Percentiles rank a stretch among this genome's conserved stretches.
These are phyloP conservation scores for Intellagama lesueurii DNA, from an alignment of 2,797 vertebrate species.

Conservation along the genomic window DNA sequence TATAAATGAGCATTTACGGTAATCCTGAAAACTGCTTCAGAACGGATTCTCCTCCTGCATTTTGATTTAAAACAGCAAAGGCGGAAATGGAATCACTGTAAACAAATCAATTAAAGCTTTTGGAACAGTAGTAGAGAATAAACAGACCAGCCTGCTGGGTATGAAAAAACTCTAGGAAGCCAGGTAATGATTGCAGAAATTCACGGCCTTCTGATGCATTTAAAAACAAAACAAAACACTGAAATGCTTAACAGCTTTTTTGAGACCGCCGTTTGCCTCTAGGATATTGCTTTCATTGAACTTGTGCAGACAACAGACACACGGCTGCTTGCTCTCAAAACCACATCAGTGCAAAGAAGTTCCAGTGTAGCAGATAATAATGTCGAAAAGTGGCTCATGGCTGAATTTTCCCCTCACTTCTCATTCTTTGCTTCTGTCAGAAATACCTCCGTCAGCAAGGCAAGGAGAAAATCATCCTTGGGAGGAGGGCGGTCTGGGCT, in stretches of 20 bases:
- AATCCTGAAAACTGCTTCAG: neutral
- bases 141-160: neutral
- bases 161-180: neutral
- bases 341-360: neutral
- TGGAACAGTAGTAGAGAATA: neutral
- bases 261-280: neutral
- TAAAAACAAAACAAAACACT: neutral
- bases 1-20: neutral
- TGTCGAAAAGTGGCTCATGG: neutral
- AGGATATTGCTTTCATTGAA: neutral
- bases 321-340: neutral
- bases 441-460: neutral
- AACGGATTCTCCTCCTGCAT: neutral
- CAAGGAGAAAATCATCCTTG: neutral
- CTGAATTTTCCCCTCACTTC: neutral
- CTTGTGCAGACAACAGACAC: neutral
- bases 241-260: neutral
- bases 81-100: neutral
- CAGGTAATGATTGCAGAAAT: neutral
- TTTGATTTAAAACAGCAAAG: neutral
- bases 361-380: neutral
- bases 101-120: neutral
- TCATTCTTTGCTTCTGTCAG: neutral
- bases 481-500: neutral
- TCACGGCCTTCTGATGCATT: neutral